phyloP scores from a whole-genome alignment of 2,797 vertebrate genomes.

The Urophycis tenuis region DNA sequence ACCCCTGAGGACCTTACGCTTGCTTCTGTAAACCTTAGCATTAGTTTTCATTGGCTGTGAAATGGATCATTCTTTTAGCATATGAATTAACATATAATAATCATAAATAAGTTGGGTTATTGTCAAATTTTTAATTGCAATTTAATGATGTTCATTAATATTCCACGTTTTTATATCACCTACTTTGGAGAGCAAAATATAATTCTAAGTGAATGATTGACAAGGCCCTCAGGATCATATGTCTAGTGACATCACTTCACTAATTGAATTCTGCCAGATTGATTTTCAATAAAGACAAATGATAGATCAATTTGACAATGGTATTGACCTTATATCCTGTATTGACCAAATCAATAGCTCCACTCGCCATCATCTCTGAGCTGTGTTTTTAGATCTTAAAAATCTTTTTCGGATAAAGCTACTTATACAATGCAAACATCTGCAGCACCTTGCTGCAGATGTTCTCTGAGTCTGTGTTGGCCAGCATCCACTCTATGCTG shows the following conservation, averaged over 20 bases:
- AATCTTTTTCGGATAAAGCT: not conserved
- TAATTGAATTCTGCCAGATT: slow-evolving; percentile 45
- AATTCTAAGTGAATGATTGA: slow-evolving; percentile 32
- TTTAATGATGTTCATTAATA: slow-evolving; percentile 3
- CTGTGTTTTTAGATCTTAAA: not conserved
- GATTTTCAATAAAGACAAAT: slow-evolving; percentile 42
- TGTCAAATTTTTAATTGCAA: not conserved
- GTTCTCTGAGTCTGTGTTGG: too few species aligned
- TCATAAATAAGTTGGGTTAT: not conserved
- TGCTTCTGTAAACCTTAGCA: not conserved
- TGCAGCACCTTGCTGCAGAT: too few species aligned
- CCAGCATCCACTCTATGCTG: too few species aligned
- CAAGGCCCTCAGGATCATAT: slow-evolving; percentile 31
- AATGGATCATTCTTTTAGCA: not conserved
- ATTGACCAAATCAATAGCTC: slow-evolving; percentile 26
- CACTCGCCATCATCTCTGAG: not conserved
- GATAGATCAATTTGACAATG: slow-evolving; percentile 38
- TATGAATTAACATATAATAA: not conserved
- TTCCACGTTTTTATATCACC: not conserved
- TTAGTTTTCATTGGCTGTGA: not conserved
- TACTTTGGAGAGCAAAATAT: slow-evolving; percentile 21
- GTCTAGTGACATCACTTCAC: slow-evolving; percentile 37
- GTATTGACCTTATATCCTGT: slow-evolving; percentile 25
- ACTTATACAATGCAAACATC: not conserved
- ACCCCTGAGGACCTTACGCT: not conserved